These are phyloP conservation scores for Pseudorhiza aurosa DNA, from an alignment of 30 jellyfish, hydroid and myxozoan genomes.

Conservation along the genomic window DNA sequence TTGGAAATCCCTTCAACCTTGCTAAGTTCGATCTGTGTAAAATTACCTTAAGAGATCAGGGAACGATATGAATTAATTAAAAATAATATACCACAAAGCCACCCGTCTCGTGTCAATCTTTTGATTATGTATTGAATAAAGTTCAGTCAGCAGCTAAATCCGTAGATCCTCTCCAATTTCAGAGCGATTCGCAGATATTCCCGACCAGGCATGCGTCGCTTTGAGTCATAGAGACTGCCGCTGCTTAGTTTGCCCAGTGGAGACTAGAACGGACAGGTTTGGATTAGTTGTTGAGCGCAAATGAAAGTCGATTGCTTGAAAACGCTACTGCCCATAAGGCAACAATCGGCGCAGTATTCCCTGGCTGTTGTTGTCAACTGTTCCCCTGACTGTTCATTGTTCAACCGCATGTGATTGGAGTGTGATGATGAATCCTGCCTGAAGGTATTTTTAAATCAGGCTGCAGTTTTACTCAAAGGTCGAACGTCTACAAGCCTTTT, in stretches of 20 bases:
- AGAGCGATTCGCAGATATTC: conserved; percentile 33
- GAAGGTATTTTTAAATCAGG: no score
- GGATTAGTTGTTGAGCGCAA: conserved; percentile 41
- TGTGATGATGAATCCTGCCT: no score
- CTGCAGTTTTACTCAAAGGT: no score
- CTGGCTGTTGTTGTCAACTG: background rate
- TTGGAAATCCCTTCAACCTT: conserved; percentile 36
- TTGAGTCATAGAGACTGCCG: conserved; percentile 60
- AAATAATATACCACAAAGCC: conserved; percentile 43
- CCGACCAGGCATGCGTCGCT: conserved; percentile 66
- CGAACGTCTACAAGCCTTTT: no score
- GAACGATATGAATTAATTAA: conserved; percentile 47
- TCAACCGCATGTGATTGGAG: background rate
- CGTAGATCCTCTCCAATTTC: conserved; percentile 45
- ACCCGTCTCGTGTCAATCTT: conserved; percentile 62
- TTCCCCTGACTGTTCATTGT: background rate
- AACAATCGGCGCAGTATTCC: conserved; percentile 6
- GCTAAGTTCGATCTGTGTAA: conserved; percentile 61
- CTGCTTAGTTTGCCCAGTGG: conserved; percentile 42
- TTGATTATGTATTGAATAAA: conserved; percentile 35
- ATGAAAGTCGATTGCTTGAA: background rate
- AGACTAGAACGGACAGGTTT: conserved; percentile 42
- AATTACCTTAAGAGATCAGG: conserved; percentile 39
- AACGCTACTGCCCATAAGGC: conserved; percentile 6
- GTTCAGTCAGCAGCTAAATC: conserved; percentile 43